A percentile compares a stretch with the other conserved stretches of the same genome.
These are phyloP conservation scores for Cataglyphis livida DNA, from an alignment of 2,888 invertebrate species.

Conservation along the genomic window DNA sequence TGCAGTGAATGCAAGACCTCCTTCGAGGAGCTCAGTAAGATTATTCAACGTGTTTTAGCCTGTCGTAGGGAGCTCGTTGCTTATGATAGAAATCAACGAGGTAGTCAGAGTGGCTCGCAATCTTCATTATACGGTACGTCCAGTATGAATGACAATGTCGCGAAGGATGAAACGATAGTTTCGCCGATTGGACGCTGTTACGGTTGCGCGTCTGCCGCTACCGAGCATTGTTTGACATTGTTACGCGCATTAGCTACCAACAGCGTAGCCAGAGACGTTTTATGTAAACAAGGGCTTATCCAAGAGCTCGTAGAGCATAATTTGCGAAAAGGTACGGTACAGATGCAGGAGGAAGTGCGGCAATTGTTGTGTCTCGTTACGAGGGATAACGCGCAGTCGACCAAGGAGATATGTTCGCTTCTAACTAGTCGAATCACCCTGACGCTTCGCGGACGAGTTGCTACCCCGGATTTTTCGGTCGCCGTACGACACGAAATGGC, in stretches of 20 bases:
- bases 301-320: conserved; percentile 96
- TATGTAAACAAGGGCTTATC: conserved; percentile 95
- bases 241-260: conserved; percentile 95
- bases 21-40: conserved; percentile 97
- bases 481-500: conserved; percentile 96
- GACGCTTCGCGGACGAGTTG: conserved; percentile 91
- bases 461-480: conserved; percentile 90
- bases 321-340: conserved; percentile 93
- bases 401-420: conserved; percentile 93
- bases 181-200: conserved; percentile 90
- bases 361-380: conserved; percentile 95
- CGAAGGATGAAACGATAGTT: conserved; percentile 72
- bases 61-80: conserved; percentile 96
- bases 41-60: conserved; percentile 95
- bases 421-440: conserved; percentile 94
- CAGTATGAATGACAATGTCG: conserved; percentile 40
- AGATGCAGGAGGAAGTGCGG: conserved; percentile 95
- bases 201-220: conserved; percentile 95
- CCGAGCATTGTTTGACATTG: conserved; percentile 97
- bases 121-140: conserved; percentile 24
- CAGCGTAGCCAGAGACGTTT: conserved; percentile 90
- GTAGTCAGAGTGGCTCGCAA: conserved; percentile 84
- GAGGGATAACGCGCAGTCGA: conserved; percentile 93
- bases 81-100: conserved; percentile 94
- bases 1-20: conserved; percentile 97